phyloP scores from a whole-genome alignment of 2,888 invertebrate genomes.

The Eupithecia insigniata region DNA sequence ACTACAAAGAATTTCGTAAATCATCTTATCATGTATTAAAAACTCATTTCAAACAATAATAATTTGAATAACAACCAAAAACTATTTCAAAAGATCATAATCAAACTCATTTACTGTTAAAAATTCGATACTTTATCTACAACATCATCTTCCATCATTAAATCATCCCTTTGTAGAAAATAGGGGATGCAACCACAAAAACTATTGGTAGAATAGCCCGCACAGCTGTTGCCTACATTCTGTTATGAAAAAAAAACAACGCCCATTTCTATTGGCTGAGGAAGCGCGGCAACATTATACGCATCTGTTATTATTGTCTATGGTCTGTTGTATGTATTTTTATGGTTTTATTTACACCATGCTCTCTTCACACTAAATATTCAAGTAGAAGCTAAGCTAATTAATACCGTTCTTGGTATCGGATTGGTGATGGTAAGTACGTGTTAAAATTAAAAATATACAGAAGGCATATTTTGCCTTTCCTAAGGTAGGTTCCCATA shows the following conservation, averaged over 20 bases:
- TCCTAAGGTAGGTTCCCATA: too few relatives aligned
- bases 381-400: too few relatives aligned
- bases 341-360: neutral
- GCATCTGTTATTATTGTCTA: constrained; percentile 76
- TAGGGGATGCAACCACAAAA: constrained; percentile 59
- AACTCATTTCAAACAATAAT: neutral
- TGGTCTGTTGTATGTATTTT: constrained; percentile 23
- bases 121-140: constrained; percentile 59
- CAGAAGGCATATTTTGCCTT: too few relatives aligned
- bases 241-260: constrained; percentile 64
- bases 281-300: constrained; percentile 71
- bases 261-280: constrained; percentile 65
- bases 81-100: constrained; percentile 18
- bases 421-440: too few relatives aligned
- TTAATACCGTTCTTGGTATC: too few relatives aligned
- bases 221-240: constrained; percentile 63
- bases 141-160: constrained; percentile 55
- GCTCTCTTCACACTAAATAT: too few relatives aligned
- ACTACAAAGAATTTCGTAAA: neutral
- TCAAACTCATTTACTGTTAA: constrained; percentile 48
- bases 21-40: neutral
- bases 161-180: constrained; percentile 51
- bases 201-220: constrained; percentile 46
- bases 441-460: too few relatives aligned
- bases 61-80: constrained; percentile 9